Evolutionary conservation across 92 coral and sea anemone species (phyloP).

Genomic region (Zoanthus sociatus): DNA sequence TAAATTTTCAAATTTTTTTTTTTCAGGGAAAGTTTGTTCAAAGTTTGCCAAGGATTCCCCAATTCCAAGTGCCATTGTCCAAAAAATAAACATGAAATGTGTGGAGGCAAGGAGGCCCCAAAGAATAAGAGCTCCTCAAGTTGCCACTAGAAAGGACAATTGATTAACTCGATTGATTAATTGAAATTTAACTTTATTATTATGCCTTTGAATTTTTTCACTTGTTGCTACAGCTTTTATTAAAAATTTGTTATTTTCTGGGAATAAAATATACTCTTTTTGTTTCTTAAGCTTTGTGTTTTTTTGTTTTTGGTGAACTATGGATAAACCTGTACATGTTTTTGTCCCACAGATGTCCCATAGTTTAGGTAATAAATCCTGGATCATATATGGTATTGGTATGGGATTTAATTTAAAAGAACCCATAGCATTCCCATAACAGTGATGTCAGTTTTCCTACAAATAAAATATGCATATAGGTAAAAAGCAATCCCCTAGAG

Average conservation of each 20-base stretch:
- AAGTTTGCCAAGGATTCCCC: slow-evolving; percentile 23
- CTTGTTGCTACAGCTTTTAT: background rate
- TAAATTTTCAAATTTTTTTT: background rate
- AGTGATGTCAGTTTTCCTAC: slow-evolving; percentile 10
- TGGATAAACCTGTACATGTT: background rate
- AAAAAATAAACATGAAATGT: background rate
- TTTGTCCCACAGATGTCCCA: background rate
- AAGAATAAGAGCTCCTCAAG: slow-evolving; percentile 17
- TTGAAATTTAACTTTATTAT: background rate
- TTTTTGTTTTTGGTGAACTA: background rate
- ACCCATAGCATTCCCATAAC: slow-evolving; percentile 13
- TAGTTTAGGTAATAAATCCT: slow-evolving; percentile 13
- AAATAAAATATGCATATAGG: background rate
- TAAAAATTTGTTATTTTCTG: background rate
- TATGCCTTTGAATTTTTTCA: slow-evolving; percentile 2
- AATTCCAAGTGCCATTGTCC: background rate
- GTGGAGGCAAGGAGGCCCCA: slow-evolving; percentile 32
- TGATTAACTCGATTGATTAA: background rate
- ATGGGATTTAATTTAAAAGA: slow-evolving; percentile 13
- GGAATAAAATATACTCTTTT: slow-evolving; percentile 1
- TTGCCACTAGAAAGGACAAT: background rate
- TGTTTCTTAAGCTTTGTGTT: background rate
- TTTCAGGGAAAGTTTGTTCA: slow-evolving; percentile 16
- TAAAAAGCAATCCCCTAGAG: background rate
- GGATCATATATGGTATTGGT: slow-evolving; percentile 6